These are phyloP conservation scores for Pseudanteris insignis DNA, from an alignment of 2,888 invertebrate species.

Conservation along the genomic window DNA sequence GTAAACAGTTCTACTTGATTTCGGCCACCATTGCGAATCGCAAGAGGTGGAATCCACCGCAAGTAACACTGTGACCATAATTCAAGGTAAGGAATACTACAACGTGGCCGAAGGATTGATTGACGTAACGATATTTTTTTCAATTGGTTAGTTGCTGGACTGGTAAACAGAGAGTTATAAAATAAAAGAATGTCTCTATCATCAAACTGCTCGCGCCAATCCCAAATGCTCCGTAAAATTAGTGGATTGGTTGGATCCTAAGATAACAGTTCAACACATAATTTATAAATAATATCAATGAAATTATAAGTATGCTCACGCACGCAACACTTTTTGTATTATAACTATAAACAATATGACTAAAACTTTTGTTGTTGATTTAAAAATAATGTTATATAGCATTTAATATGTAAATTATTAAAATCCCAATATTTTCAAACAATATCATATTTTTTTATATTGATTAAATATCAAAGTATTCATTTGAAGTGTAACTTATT, in stretches of 20 bases:
- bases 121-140: conserved; percentile 9
- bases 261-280: conserved; percentile 35
- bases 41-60: conserved; percentile 86
- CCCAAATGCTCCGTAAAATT: conserved; percentile 83
- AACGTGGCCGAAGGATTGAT: conserved; percentile 28
- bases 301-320: too few species aligned
- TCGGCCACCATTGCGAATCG: conserved; percentile 77
- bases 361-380: too few species aligned
- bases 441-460: too few species aligned
- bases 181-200: conserved; percentile 84
- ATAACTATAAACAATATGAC: too few species aligned
- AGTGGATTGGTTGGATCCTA: conserved; percentile 69
- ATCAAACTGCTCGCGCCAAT: conserved; percentile 88
- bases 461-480: too few species aligned
- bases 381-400: too few species aligned
- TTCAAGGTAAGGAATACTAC: conserved; percentile 71
- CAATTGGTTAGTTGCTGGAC: conserved; percentile 21
- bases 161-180: conserved; percentile 81
- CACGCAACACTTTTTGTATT: too few species aligned
- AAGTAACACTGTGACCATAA: conserved; percentile 92
- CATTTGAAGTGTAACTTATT: too few species aligned
- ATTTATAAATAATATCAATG: background rate
- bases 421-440: too few species aligned
- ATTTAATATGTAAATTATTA: too few species aligned
- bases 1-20: conserved; percentile 71